These are phyloP conservation scores for Chiloscyllium plagiosum DNA, from an alignment of 2,113 vertebrate genomes.

Conservation along the genomic window DNA sequence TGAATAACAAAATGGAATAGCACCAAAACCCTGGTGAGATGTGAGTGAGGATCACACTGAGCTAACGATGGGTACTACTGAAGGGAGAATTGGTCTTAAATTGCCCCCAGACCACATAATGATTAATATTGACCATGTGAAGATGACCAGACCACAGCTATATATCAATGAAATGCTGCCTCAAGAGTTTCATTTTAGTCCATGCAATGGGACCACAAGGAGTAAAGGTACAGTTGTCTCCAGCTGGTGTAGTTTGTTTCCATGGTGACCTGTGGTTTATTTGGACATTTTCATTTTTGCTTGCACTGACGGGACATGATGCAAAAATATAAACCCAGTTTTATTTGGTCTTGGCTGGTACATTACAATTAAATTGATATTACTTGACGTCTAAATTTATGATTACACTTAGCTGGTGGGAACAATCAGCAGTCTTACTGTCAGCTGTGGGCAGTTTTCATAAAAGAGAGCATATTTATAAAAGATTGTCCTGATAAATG, in stretches of 20 bases:
- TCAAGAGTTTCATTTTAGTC: neutral
- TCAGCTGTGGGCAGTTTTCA: neutral
- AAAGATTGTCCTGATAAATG: neutral
- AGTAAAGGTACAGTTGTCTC: neutral
- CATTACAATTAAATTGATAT: conserved; percentile 30
- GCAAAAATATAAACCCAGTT: neutral
- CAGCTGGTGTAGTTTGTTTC: neutral
- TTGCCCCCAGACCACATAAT: neutral
- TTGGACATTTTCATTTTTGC: conserved; percentile 15
- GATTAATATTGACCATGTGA: neutral
- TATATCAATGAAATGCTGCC: neutral
- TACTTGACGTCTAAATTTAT: conserved; percentile 29
- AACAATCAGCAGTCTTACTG: conserved; percentile 1
- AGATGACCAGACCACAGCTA: no score
- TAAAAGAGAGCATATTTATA: conserved; percentile 24
- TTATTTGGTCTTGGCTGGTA: conserved; percentile 27
- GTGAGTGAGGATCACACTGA: neutral
- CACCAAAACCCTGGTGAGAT: neutral
- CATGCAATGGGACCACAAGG: no score
- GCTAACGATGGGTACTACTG: neutral
- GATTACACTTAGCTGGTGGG: conserved; percentile 15
- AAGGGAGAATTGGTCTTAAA: neutral
- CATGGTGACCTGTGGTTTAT: conserved; percentile 27
- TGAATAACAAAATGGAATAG: no score
- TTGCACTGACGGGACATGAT: neutral